Conservation (phyloP, 2,113 vertebrate species). For the Cisticola juncidis region DNA sequence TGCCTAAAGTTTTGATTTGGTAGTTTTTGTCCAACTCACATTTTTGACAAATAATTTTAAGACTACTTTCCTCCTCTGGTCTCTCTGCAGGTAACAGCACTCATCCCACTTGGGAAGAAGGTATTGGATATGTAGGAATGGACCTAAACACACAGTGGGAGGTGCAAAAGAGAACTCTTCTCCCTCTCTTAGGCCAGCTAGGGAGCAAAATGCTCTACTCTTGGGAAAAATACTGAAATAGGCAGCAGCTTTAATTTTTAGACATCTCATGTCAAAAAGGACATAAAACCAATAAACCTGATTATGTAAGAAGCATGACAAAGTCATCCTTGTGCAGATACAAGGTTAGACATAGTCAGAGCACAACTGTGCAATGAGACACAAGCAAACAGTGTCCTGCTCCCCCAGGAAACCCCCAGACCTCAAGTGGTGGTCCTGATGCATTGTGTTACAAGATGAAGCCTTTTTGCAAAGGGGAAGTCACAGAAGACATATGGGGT, state of each 20-base stretch:
- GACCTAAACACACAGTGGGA: not conserved
- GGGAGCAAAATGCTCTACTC: not conserved
- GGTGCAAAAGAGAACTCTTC: not conserved
- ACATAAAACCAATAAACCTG: not conserved
- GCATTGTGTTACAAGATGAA: not conserved
- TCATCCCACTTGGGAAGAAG: not conserved
- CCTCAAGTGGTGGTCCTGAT: not conserved
- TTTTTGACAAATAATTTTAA: not conserved
- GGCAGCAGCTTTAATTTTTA: not conserved
- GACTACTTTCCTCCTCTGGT: not conserved
- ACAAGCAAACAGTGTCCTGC: not conserved
- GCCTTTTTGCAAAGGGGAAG: not conserved
- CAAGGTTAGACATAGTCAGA: not conserved
- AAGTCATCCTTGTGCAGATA: not conserved
- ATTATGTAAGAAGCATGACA: not conserved
- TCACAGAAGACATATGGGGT: not conserved
- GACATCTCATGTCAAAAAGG: not conserved
- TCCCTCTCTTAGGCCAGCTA: not conserved
- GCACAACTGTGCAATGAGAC: not conserved
- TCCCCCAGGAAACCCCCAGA: not conserved
- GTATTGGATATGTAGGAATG: accelerated
- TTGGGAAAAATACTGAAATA: not conserved
- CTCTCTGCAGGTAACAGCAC: not conserved
- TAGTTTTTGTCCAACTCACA: not conserved
- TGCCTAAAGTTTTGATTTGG: not conserved